A percentile compares a stretch with the other conserved stretches of the same genome.
Evolutionary conservation across 2,797 vertebrate species (phyloP).

Genomic region (Rhynchonycteris naso): DNA sequence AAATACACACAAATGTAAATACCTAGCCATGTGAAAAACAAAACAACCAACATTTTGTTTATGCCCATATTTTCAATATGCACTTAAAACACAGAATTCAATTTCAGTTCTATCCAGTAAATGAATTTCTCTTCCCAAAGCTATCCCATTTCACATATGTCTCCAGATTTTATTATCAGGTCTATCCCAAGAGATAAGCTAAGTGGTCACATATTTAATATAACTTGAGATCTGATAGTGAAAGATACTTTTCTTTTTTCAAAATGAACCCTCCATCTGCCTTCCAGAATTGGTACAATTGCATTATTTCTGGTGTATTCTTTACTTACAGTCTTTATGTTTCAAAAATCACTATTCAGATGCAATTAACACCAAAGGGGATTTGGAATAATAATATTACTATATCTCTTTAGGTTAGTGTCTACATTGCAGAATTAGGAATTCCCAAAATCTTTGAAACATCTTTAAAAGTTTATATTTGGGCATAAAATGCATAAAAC

Average conservation of each 20-base stretch:
- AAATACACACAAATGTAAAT: background rate
- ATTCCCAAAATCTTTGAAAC: background rate
- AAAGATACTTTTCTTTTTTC: conserved; percentile 17
- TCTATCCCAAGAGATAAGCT: conserved; percentile 33
- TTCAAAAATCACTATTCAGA: conserved; percentile 61
- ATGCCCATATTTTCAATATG: background rate
- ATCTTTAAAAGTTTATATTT: background rate
- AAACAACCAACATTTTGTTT: background rate
- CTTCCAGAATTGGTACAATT: conserved; percentile 24
- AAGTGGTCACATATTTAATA: conserved; percentile 68
- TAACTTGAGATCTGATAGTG: conserved; percentile 61
- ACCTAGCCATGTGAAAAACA: background rate
- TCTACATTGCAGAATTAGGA: conserved; percentile 16
- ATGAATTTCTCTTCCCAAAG: conserved; percentile 38
- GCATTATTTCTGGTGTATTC: conserved; percentile 38
- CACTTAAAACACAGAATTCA: conserved; percentile 21
- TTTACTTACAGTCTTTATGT: conserved; percentile 31
- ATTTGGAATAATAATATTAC: background rate
- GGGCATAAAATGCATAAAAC: background rate
- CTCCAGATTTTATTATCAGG: conserved; percentile 57
- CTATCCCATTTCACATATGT: conserved; percentile 56
- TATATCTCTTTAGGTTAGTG: background rate
- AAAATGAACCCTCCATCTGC: conserved; percentile 55
- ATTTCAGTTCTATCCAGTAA: background rate
- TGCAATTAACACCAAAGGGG: background rate